Evolutionary conservation across 2,113 vertebrate species (phyloP).

Genomic region (Artemisiospiza belli): DNA sequence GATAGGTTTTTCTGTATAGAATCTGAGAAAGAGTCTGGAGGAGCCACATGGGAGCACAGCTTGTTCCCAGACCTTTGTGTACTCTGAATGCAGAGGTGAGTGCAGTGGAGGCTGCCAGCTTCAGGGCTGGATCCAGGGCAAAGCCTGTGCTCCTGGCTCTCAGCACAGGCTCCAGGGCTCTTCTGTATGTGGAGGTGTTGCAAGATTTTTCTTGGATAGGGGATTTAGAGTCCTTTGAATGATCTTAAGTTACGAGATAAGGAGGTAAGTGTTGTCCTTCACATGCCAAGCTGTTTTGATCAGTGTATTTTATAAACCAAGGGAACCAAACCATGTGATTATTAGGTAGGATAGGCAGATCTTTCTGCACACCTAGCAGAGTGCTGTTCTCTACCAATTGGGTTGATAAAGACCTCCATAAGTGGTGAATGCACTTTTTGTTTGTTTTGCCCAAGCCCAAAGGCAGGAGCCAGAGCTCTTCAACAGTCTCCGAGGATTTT

Average conservation of each 20-base stretch:
- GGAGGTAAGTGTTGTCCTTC: background rate
- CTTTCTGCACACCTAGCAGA: background rate
- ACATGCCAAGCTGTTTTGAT: background rate
- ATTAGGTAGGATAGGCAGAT: background rate
- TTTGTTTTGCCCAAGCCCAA: background rate
- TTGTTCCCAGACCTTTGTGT: accelerated
- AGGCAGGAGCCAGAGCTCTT: background rate
- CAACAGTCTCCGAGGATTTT: background rate
- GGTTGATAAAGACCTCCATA: background rate
- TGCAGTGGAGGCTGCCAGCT: background rate
- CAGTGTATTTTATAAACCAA: background rate
- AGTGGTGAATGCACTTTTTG: background rate
- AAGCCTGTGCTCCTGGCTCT: background rate
- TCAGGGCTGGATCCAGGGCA: background rate
- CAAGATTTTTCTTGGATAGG: background rate
- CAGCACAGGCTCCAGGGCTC: background rate
- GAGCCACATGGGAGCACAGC: accelerated
- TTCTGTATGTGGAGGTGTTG: background rate
- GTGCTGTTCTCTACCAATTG: background rate
- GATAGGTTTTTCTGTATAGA: background rate
- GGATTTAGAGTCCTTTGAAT: background rate
- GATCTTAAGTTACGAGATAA: background rate
- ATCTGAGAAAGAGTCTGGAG: background rate
- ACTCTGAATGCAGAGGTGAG: background rate
- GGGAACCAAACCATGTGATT: background rate